phyloP scores from a whole-genome alignment of 2,113 vertebrate genomes.

The Cygnus atratus region DNA sequence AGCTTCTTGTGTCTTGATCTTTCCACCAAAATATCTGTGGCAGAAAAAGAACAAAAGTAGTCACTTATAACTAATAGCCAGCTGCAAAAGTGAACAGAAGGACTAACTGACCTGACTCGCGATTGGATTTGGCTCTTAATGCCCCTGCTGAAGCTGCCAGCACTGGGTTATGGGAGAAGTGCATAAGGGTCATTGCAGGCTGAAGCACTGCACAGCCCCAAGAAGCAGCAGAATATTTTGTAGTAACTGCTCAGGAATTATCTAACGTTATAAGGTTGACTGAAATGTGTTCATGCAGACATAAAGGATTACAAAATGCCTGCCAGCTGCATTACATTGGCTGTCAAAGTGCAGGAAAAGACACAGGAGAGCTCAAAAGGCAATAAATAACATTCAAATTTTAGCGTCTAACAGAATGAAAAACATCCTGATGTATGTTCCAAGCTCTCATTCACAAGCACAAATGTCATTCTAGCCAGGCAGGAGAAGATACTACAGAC shows the following conservation, averaged over 20 bases:
- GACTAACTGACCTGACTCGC: conserved; percentile 32
- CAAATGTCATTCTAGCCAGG: neutral
- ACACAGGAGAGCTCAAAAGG: neutral
- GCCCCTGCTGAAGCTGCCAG: neutral
- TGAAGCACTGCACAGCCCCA: neutral
- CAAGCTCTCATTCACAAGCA: neutral
- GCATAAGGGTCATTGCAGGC: neutral
- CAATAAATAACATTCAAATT: neutral
- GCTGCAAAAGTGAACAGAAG: conserved; percentile 25
- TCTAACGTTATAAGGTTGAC: neutral
- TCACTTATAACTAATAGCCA: neutral
- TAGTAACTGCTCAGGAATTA: neutral
- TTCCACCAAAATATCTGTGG: neutral
- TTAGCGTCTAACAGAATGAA: neutral
- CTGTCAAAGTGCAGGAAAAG: neutral
- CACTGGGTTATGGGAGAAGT: neutral
- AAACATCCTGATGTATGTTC: neutral
- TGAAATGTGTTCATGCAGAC: neutral
- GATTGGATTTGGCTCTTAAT: conserved; percentile 31
- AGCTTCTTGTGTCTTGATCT: neutral
- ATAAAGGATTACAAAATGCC: neutral
- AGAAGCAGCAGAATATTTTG: neutral
- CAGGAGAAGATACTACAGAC: neutral
- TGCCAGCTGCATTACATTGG: neutral
- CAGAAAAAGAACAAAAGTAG: conserved; percentile 3